Conservation (phyloP, 2,113 vertebrate genomes). For the Nothocercus julius region DNA sequence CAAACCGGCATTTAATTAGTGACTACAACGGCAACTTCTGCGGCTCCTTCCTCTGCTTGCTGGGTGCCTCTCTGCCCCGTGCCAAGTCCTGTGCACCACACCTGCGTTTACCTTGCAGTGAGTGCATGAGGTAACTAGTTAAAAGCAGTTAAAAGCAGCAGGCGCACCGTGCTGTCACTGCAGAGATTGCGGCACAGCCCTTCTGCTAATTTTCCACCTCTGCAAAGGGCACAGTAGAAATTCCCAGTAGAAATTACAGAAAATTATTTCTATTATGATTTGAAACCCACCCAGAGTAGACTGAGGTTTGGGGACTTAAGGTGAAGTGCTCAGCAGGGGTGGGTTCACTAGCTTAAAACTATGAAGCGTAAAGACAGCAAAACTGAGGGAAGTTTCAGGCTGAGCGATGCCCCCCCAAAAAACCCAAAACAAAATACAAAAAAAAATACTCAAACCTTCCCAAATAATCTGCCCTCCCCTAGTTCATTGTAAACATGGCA, state of each 20-base stretch:
- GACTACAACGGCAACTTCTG: background rate
- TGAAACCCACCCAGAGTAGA: background rate
- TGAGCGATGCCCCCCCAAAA: background rate
- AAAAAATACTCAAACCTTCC: background rate
- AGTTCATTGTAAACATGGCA: background rate
- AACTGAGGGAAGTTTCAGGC: background rate
- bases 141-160: background rate
- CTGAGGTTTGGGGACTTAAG: background rate
- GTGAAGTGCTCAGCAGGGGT: background rate
- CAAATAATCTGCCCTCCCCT: background rate
- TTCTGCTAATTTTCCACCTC: background rate
- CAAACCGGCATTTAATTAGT: background rate
- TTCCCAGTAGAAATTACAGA: background rate
- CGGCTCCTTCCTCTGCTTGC: background rate
- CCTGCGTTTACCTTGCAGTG: background rate
- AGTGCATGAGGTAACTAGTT: background rate
- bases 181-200: background rate
- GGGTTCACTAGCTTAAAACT: background rate
- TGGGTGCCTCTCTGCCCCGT: background rate
- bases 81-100: background rate
- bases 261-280: background rate
- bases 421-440: too few species aligned
- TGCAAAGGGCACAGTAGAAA: background rate
- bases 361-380: background rate
- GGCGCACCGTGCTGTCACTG: background rate